A percentile compares a stretch with the other conserved stretches of the same genome.
These are phyloP conservation scores for Acrocyrtus sp. DNA, from an alignment of 2,888 invertebrate genomes.

Conservation along the genomic window DNA sequence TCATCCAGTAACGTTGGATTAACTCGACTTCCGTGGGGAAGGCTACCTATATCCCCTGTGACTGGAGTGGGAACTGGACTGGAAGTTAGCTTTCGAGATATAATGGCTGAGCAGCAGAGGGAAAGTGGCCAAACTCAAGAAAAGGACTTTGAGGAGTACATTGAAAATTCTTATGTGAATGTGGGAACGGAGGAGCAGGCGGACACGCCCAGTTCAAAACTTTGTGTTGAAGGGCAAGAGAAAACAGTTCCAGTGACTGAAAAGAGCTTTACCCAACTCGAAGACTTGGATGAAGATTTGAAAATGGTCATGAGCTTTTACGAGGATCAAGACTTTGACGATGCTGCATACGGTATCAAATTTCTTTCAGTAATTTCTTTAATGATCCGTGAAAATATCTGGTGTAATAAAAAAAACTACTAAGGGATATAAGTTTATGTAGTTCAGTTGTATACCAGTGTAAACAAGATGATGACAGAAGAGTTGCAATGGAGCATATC, in stretches of 20 bases:
- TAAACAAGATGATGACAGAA: no score
- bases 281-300: conserved; percentile 23
- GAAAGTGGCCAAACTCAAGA: conserved; percentile 39
- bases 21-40: conserved; percentile 32
- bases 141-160: conserved; percentile 46
- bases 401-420: no score
- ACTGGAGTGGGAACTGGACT: neutral
- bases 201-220: neutral
- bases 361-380: no score
- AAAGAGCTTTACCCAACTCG: conserved; percentile 32
- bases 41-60: conserved; percentile 17
- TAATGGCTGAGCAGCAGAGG: conserved; percentile 35
- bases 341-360: conserved; percentile 26
- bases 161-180: conserved; percentile 37
- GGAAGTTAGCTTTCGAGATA: conserved; percentile 36
- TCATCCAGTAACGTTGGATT: conserved; percentile 35
- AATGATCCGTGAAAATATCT: no score
- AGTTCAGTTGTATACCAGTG: no score
- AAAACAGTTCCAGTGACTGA: conserved; percentile 7
- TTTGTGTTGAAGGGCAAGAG: neutral
- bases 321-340: conserved; percentile 40
- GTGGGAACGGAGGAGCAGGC: neutral
- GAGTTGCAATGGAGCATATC: no score
- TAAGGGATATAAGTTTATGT: no score
- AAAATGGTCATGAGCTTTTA: conserved; percentile 42